These are phyloP conservation scores for Varecia variegata DNA, from an alignment of 2,797 vertebrate species.

Conservation along the genomic window DNA sequence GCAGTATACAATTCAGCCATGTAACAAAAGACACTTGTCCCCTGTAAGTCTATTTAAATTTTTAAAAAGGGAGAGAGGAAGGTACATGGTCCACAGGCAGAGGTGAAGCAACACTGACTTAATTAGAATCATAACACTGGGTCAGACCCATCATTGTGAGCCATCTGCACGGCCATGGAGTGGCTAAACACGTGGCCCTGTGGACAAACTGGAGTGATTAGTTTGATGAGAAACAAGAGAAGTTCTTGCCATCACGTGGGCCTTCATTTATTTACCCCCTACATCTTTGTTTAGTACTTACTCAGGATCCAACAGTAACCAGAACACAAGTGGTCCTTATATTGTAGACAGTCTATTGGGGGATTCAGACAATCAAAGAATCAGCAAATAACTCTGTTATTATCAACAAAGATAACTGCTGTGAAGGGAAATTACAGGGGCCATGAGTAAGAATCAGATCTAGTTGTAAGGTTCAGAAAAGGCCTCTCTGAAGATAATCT, in stretches of 20 bases:
- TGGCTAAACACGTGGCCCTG: not conserved
- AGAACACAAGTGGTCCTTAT: not conserved
- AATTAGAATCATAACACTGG: not conserved
- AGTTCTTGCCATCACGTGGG: not conserved
- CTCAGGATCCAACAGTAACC: not conserved
- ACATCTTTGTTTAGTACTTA: not conserved
- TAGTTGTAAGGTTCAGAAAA: conserved; percentile 11
- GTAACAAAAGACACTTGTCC: not conserved
- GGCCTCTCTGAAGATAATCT: not conserved
- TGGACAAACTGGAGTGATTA: not conserved
- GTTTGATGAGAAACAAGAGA: not conserved
- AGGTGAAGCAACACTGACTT: not conserved
- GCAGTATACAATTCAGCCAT: not conserved
- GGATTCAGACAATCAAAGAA: not conserved
- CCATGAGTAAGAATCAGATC: not conserved
- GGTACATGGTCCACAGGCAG: not conserved
- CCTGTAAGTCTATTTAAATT: not conserved
- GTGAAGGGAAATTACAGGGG: not conserved
- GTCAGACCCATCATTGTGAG: not conserved
- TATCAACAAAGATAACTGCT: not conserved
- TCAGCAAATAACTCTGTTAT: not conserved
- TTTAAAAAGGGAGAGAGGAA: not conserved
- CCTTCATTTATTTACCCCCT: not conserved
- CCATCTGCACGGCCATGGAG: not conserved
- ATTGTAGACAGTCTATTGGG: not conserved